Percentiles rank a stretch among this genome's conserved stretches.
Evolutionary conservation across 2,888 invertebrate genomes (phyloP).

Genomic region (Flexamia atlantica): DNA sequence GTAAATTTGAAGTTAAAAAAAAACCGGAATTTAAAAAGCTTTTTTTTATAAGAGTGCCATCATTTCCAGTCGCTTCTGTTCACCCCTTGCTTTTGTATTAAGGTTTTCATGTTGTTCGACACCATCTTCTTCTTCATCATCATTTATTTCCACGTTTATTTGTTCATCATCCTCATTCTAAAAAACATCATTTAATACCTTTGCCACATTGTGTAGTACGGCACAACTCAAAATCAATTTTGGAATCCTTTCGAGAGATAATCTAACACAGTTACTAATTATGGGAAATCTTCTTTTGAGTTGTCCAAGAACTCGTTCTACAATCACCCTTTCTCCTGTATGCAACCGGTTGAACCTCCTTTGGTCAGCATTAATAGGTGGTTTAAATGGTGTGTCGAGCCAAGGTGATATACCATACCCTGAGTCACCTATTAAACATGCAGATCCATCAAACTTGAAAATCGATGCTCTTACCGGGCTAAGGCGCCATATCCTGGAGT

Average conservation of each 20-base stretch:
- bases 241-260: slow-evolving; percentile 32
- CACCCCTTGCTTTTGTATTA: neutral
- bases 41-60: slow-evolving; percentile 24
- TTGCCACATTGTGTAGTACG: slow-evolving; percentile 58
- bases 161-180: neutral
- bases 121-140: neutral
- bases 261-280: slow-evolving; percentile 31
- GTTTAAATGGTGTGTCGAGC: neutral
- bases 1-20: neutral
- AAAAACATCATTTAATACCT: slow-evolving; percentile 36
- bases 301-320: slow-evolving; percentile 57
- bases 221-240: slow-evolving; percentile 44
- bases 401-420: too few species aligned
- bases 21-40: neutral
- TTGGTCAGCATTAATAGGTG: neutral
- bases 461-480: too few species aligned
- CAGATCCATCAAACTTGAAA: too few species aligned
- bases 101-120: neutral
- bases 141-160: neutral
- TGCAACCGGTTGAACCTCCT: slow-evolving; percentile 17
- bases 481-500: too few species aligned
- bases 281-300: slow-evolving; percentile 57
- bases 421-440: too few species aligned
- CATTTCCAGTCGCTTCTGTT: slow-evolving; percentile 8
- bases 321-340: slow-evolving; percentile 49